Conservation (phyloP, 2,797 vertebrate genomes). For the Helarctos malayanus region DNA sequence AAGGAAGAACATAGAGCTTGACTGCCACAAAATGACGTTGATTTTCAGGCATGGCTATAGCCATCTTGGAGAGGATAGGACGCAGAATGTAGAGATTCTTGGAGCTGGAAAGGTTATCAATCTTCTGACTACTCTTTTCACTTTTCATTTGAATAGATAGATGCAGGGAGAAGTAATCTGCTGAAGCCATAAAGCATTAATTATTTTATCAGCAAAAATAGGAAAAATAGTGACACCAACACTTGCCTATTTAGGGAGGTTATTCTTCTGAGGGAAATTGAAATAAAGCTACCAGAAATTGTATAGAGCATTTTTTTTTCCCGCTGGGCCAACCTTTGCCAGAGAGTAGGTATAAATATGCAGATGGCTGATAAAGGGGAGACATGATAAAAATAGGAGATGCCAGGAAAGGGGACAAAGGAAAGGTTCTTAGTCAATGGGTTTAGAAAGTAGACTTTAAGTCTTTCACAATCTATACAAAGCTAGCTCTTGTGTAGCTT, state of each 20-base stretch:
- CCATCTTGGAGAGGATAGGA: neutral
- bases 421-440: neutral
- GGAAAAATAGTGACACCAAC: neutral
- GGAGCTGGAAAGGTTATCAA: neutral
- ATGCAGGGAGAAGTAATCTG: neutral
- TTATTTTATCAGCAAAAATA: slow-evolving; percentile 13
- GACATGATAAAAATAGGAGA: neutral
- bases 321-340: neutral
- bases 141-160: neutral
- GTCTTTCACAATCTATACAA: neutral
- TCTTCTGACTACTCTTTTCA: neutral
- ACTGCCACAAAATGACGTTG: neutral
- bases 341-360: neutral
- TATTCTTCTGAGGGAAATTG: neutral
- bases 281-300: neutral
- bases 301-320: neutral
- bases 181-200: neutral
- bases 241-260: neutral
- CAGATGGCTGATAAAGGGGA: neutral
- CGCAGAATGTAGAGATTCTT: neutral
- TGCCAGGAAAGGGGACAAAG: neutral
- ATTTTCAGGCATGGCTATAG: neutral
- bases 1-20: neutral
- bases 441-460: neutral
- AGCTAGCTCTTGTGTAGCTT: neutral